These are phyloP conservation scores for Lymantria dispar DNA, from an alignment of 2,888 invertebrate genomes.

Conservation along the genomic window DNA sequence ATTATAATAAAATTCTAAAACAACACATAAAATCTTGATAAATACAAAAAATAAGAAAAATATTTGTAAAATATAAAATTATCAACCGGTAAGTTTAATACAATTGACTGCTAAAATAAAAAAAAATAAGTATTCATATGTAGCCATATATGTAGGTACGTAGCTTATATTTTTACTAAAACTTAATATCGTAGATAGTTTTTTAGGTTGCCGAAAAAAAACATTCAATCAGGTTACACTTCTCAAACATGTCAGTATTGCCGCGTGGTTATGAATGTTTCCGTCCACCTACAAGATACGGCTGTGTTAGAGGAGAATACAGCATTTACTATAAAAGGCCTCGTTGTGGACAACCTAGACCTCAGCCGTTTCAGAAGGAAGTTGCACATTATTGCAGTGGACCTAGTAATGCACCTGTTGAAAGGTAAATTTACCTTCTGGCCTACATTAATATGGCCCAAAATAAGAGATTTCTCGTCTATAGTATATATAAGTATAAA, in stretches of 20 bases:
- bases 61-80: background rate
- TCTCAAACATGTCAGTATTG: constrained; percentile 60
- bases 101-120: too few relatives aligned
- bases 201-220: constrained; percentile 12
- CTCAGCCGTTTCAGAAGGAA: constrained; percentile 65
- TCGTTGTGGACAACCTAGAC: constrained; percentile 67
- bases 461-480: too few relatives aligned
- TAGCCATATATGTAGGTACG: too few relatives aligned
- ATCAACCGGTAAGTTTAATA: background rate
- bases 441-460: too few relatives aligned
- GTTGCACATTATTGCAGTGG: constrained; percentile 44
- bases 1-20: background rate
- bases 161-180: too few relatives aligned
- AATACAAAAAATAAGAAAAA: background rate
- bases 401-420: constrained; percentile 60
- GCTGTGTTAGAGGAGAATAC: constrained; percentile 59
- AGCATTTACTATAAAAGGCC: constrained; percentile 70
- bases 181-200: background rate
- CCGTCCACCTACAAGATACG: constrained; percentile 56
- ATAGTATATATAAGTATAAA: too few relatives aligned
- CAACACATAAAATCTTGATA: background rate
- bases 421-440: constrained; percentile 39
- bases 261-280: constrained; percentile 61
- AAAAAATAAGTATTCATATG: too few relatives aligned
- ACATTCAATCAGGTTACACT: constrained; percentile 24